phyloP scores from a whole-genome alignment of 2,113 vertebrate species.

The Rynchops niger region DNA sequence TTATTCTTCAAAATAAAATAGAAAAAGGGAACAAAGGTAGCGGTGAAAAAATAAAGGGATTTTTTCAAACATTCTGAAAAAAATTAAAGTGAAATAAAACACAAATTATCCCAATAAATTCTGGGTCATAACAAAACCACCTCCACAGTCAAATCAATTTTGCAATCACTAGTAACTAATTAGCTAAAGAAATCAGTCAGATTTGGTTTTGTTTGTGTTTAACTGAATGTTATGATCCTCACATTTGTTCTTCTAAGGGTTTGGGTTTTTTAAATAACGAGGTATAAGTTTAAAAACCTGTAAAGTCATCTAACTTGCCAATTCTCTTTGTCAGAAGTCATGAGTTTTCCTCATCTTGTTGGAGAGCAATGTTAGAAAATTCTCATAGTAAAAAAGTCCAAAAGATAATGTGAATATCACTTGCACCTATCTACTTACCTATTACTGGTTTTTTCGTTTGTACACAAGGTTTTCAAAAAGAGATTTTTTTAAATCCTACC shows the following conservation, averaged over 20 bases:
- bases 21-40: neutral
- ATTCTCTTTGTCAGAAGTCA: neutral
- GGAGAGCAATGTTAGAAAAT: neutral
- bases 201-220: neutral
- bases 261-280: neutral
- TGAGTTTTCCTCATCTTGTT: neutral
- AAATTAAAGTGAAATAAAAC: neutral
- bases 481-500: too few species aligned
- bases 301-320: neutral
- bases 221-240: neutral
- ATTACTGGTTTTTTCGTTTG: neutral
- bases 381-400: neutral
- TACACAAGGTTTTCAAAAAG: neutral
- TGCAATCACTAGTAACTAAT: neutral
- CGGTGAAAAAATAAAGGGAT: neutral
- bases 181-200: neutral
- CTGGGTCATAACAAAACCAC: neutral
- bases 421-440: neutral
- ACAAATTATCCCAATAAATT: neutral
- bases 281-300: neutral
- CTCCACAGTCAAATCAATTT: neutral
- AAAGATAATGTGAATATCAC: neutral
- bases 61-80: neutral
- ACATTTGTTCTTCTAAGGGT: neutral
- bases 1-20: neutral